Evolutionary conservation across 2,113 vertebrate genomes (phyloP).

Genomic region (Sturnus vulgaris): DNA sequence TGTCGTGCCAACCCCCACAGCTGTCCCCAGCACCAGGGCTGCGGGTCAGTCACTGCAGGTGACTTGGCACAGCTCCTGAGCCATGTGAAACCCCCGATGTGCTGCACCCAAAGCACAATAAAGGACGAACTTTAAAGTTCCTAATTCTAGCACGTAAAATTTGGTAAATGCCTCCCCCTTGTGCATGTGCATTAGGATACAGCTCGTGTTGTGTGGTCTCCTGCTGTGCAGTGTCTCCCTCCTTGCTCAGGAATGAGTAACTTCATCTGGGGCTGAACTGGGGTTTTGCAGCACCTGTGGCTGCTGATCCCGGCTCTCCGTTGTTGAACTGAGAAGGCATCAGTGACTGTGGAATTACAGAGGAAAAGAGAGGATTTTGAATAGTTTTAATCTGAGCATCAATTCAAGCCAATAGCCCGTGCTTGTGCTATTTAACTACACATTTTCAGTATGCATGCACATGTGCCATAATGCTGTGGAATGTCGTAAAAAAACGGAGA

Average conservation of each 20-base stretch:
- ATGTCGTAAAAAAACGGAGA: background rate
- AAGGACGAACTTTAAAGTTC: background rate
- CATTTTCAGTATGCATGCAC: fast-evolving
- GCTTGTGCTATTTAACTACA: background rate
- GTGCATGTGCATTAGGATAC: constrained; percentile 30
- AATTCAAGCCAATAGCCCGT: background rate
- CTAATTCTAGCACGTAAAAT: background rate
- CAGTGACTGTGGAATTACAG: background rate
- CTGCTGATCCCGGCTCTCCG: background rate
- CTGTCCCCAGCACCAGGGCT: background rate
- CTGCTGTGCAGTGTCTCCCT: background rate
- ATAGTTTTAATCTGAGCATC: background rate
- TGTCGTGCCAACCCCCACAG: background rate
- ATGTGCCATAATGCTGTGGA: fast-evolving
- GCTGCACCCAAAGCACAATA: background rate
- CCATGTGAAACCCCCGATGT: fast-evolving
- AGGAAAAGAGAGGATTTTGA: background rate
- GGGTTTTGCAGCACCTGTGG: background rate
- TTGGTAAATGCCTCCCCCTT: constrained; percentile 53
- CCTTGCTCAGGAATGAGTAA: background rate
- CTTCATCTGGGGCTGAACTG: background rate
- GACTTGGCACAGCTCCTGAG: background rate
- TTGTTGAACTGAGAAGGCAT: background rate
- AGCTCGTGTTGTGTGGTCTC: background rate
- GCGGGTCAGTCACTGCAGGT: background rate